These are phyloP conservation scores for honey bee (Apis mellifera) DNA, from an alignment of 1,140 invertebrate genomes.

Conservation along the genomic window Amel_HAv3.1 CM009944.2:1171001-1171500, in stretches of 20 bases:
- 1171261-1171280: neutral
- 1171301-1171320: neutral
- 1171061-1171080: too few relatives aligned
- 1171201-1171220: neutral
- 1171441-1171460: neutral
- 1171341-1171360: neutral
- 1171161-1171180: neutral
- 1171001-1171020: too few relatives aligned
- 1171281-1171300: neutral
- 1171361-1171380: neutral
- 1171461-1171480: too few relatives aligned
- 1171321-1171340: neutral
- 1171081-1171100: too few relatives aligned
- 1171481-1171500: neutral
- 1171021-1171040: too few relatives aligned
- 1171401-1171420: neutral
- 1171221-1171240: neutral
- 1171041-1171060: too few relatives aligned
- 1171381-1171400: neutral
- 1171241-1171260: conserved; percentile 9
- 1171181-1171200: neutral
- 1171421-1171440: neutral
- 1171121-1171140: too few relatives aligned
- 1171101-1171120: too few relatives aligned
- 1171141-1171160: too few relatives aligned